Conservation (phyloP, 2,113 vertebrate species). For the Centrocercus urophasianus region DNA sequence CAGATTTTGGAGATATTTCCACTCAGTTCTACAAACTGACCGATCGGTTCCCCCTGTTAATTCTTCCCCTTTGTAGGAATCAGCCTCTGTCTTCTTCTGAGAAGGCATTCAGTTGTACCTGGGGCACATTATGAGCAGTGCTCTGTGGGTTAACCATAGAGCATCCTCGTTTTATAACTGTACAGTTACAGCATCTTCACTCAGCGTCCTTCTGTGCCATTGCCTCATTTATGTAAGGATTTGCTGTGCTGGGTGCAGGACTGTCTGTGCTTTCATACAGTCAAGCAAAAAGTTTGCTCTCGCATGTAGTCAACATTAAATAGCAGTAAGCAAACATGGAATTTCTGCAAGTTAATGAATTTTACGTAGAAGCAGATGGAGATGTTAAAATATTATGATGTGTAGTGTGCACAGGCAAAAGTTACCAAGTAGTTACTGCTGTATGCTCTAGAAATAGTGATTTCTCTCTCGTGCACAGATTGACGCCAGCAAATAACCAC, state of each 20-base stretch:
- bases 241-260: neutral
- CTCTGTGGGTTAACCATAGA: neutral
- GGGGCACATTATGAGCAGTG: neutral
- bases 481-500: neutral
- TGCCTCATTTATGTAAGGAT: neutral
- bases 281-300: neutral
- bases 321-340: neutral
- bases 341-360: neutral
- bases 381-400: neutral
- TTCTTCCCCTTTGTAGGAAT: neutral
- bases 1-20: neutral
- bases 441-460: neutral
- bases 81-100: neutral
- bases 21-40: neutral
- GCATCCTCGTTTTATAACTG: neutral
- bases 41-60: neutral
- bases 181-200: neutral
- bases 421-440: neutral
- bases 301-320: neutral
- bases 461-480: neutral
- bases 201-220: neutral
- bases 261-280: neutral
- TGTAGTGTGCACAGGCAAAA: neutral
- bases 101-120: neutral
- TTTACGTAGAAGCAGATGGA: neutral